Evolutionary conservation across 2,888 invertebrate genomes (phyloP).

Genomic region (Chrysolina oricalcia): DNA sequence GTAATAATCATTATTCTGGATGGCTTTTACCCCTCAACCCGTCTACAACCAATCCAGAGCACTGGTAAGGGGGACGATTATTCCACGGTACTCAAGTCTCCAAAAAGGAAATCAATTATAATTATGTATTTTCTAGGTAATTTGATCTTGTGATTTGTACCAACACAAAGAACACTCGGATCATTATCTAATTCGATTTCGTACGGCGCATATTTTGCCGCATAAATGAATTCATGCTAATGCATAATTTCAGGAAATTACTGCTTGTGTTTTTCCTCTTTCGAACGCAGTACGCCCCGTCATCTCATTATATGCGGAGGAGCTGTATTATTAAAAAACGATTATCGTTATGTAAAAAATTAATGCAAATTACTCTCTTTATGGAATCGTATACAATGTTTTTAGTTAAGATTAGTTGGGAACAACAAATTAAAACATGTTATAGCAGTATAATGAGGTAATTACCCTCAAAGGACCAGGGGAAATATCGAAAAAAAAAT

Average conservation of each 20-base stretch:
- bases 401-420: not conserved
- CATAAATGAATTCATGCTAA: constrained; percentile 20
- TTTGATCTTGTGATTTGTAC: constrained; percentile 10
- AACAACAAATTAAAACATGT: not conserved
- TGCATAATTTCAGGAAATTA: constrained; percentile 18
- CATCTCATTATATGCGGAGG: constrained; percentile 22
- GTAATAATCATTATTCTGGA: too few species aligned
- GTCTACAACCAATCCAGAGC: too few species aligned
- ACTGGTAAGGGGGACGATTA: not conserved
- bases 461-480: too few species aligned
- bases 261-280: constrained; percentile 12
- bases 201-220: constrained; percentile 25
- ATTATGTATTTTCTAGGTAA: not conserved
- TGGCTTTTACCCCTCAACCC: too few species aligned
- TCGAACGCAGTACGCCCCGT: constrained; percentile 15
- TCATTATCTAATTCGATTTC: constrained; percentile 18
- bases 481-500: too few species aligned
- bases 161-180: constrained; percentile 16
- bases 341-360: constrained; percentile 19
- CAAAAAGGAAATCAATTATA: not conserved
- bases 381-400: not conserved
- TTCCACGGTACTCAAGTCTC: not conserved
- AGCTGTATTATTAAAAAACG: constrained; percentile 23
- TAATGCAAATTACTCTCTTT: constrained; percentile 16
- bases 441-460: not conserved